Evolutionary conservation across 2,113 vertebrate species (phyloP).

Genomic region (Brachypteracias leptosomus): DNA sequence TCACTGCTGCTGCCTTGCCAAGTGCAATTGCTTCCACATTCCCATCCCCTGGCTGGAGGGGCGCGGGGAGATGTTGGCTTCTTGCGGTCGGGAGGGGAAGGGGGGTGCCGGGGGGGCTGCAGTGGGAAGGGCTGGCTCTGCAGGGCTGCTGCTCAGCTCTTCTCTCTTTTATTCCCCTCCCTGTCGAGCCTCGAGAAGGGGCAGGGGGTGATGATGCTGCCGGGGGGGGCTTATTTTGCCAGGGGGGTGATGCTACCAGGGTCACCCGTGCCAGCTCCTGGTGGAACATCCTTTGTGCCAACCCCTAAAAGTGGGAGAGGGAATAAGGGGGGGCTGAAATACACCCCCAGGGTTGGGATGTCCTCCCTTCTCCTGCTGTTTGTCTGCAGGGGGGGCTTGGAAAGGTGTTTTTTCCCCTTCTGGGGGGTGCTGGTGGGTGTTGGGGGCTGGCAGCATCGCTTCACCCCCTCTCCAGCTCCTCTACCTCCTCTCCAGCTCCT

Average conservation of each 20-base stretch:
- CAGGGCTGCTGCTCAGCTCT: not conserved
- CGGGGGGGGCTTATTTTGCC: not conserved
- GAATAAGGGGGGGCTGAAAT: not conserved
- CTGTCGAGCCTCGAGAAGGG: not conserved
- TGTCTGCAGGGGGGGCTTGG: too few species aligned
- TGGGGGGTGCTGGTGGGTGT: not conserved
- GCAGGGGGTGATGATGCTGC: not conserved
- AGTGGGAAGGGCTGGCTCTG: not conserved
- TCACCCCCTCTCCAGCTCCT: too few species aligned
- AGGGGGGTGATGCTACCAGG: not conserved
- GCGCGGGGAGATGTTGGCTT: conserved; percentile 21
- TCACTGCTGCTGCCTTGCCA: conserved; percentile 64
- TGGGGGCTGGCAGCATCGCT: not conserved
- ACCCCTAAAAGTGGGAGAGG: not conserved
- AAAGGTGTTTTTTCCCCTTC: not conserved
- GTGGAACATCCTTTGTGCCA: not conserved
- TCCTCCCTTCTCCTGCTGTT: not conserved
- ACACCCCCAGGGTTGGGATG: not conserved
- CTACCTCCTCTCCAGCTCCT: not conserved
- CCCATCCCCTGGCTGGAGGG: conserved; percentile 57
- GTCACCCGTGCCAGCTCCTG: not conserved
- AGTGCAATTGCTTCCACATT: conserved; percentile 65
- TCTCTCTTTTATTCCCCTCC: not conserved
- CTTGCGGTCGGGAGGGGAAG: conserved; percentile 28
- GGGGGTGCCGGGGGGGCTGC: conserved; percentile 18